Evolutionary conservation across 2,113 vertebrate species (phyloP).

Genomic region (Syrmaticus mikado): DNA sequence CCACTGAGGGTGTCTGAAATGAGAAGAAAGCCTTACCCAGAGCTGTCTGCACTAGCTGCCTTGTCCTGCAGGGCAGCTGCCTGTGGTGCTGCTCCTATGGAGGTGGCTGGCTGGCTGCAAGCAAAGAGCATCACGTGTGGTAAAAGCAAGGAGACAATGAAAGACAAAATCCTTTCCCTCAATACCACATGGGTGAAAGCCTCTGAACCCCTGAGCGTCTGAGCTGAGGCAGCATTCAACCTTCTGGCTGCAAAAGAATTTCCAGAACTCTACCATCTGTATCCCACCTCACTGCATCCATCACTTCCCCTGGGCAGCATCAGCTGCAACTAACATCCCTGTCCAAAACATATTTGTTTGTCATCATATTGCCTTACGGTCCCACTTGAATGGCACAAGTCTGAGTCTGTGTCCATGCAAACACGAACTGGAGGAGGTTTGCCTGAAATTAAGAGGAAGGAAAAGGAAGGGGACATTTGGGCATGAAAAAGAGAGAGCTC

Average conservation of each 20-base stretch:
- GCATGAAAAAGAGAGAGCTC: not conserved
- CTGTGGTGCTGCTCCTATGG: not conserved
- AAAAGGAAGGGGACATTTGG: not conserved
- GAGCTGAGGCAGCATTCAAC: not conserved
- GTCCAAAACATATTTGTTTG: rapidly evolving
- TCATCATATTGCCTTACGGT: not conserved
- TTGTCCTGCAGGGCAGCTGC: not conserved
- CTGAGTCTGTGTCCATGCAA: not conserved
- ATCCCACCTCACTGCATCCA: not conserved
- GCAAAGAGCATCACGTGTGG: not conserved
- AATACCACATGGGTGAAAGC: not conserved
- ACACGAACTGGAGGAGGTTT: not conserved
- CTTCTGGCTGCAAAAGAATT: not conserved
- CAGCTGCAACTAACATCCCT: not conserved
- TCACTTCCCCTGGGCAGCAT: not conserved
- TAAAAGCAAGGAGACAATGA: rapidly evolving
- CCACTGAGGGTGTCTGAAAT: rapidly evolving
- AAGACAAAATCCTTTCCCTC: not conserved
- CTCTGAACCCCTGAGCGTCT: not conserved
- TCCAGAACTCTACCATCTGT: not conserved
- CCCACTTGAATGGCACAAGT: not conserved
- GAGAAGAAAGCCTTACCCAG: not conserved
- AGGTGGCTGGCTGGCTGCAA: conserved; percentile 17
- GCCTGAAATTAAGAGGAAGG: not conserved
- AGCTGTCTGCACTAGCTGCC: not conserved